Conservation (phyloP, 1,140 invertebrate species). For the Hyles euphorbiae region DNA sequence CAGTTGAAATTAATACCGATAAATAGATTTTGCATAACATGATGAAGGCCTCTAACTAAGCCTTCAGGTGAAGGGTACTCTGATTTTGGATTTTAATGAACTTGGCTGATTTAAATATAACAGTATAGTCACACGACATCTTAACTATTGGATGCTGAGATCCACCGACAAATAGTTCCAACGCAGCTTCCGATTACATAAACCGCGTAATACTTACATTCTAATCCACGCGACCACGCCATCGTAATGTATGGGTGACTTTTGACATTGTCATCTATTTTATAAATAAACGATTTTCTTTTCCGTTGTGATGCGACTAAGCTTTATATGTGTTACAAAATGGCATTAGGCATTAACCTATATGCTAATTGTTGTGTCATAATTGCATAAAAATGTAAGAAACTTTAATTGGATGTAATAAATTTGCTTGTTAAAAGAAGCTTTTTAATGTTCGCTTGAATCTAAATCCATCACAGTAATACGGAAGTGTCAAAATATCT, state of each 20-base stretch:
- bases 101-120: too few species aligned
- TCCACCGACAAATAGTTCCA: background rate
- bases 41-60: too few species aligned
- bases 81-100: too few species aligned
- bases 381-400: constrained; percentile 7
- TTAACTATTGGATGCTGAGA: too few species aligned
- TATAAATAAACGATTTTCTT: constrained; percentile 28
- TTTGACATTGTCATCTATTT: constrained; percentile 44
- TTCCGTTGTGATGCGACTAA: constrained; percentile 24
- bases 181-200: constrained; percentile 27
- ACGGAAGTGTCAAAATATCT: background rate
- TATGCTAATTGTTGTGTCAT: constrained; percentile 10
- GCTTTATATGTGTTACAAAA: constrained; percentile 21
- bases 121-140: too few species aligned
- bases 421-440: background rate
- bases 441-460: too few species aligned
- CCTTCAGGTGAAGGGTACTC: too few species aligned
- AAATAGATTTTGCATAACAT: too few species aligned
- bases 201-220: constrained; percentile 22
- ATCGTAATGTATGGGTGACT: constrained; percentile 34
- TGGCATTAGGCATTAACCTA: constrained; percentile 3
- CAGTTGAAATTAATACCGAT: too few species aligned
- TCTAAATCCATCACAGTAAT: background rate
- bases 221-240: constrained; percentile 22
- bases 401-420: background rate